Conservation (phyloP, 2,797 vertebrate species). For the Tragopan temminckii region DNA sequence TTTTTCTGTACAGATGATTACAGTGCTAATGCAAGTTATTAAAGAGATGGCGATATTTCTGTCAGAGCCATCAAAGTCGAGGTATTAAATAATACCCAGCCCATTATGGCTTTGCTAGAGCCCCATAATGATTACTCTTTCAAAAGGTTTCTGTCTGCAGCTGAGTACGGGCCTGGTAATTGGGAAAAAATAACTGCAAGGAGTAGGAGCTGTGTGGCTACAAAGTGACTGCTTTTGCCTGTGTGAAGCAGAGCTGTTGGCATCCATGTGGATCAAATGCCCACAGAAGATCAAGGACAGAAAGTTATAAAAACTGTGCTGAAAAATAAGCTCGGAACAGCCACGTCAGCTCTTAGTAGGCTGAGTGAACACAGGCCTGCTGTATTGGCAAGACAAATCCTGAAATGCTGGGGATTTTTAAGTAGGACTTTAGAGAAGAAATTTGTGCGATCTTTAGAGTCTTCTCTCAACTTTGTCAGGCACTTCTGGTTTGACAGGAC, state of each 20-base stretch:
- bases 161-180: not conserved
- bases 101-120: not conserved
- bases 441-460: not conserved
- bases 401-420: not conserved
- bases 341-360: not conserved
- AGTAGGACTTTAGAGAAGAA: not conserved
- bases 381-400: not conserved
- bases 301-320: not conserved
- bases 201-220: not conserved
- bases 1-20: slow-evolving; percentile 11
- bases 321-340: not conserved
- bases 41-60: slow-evolving; percentile 21
- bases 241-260: not conserved
- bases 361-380: not conserved
- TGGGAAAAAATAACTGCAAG: not conserved
- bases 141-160: not conserved
- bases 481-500: not conserved
- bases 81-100: not conserved
- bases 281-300: not conserved
- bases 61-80: not conserved
- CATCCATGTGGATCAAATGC: not conserved
- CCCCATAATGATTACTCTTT: not conserved
- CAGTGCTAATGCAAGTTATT: not conserved
- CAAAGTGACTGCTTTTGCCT: not conserved
- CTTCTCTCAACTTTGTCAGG: not conserved